These are phyloP conservation scores for Bombus fervidus DNA, from an alignment of 1,140 invertebrate genomes.

Conservation along the genomic window DNA sequence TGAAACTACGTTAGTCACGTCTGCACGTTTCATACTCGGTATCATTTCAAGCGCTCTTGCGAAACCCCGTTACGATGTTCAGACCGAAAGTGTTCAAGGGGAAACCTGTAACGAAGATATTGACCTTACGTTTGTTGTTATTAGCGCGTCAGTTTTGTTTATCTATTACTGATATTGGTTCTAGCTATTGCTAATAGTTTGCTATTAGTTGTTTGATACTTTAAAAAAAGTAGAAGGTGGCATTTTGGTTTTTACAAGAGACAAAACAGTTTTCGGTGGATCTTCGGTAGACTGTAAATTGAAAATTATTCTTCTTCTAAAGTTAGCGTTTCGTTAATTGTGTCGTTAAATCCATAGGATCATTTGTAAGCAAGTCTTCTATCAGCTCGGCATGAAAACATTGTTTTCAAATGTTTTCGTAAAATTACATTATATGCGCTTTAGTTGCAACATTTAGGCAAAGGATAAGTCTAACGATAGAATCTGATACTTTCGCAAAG, in stretches of 20 bases:
- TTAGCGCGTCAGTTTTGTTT: no score
- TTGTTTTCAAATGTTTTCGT: no score
- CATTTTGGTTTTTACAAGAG: neutral
- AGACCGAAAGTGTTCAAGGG: neutral
- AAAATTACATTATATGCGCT: no score
- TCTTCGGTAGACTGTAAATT: neutral
- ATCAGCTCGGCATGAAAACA: no score
- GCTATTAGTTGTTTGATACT: no score
- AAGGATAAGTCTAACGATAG: no score
- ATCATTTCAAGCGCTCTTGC: conserved; percentile 49
- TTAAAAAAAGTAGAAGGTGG: neutral
- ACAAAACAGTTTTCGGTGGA: no score
- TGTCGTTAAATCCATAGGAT: neutral
- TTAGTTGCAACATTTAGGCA: no score
- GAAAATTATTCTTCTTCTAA: neutral
- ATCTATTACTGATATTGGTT: no score
- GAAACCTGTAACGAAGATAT: neutral
- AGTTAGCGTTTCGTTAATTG: neutral
- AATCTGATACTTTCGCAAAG: no score
- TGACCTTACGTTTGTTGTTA: neutral
- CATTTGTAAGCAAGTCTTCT: no score
- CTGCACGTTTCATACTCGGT: conserved; percentile 58
- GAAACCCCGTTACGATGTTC: conserved; percentile 52
- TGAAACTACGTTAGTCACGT: conserved; percentile 67
- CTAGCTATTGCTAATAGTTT: no score